phyloP scores from a whole-genome alignment of 2,113 vertebrate genomes.

The cattle (Bos taurus) region DNA sequence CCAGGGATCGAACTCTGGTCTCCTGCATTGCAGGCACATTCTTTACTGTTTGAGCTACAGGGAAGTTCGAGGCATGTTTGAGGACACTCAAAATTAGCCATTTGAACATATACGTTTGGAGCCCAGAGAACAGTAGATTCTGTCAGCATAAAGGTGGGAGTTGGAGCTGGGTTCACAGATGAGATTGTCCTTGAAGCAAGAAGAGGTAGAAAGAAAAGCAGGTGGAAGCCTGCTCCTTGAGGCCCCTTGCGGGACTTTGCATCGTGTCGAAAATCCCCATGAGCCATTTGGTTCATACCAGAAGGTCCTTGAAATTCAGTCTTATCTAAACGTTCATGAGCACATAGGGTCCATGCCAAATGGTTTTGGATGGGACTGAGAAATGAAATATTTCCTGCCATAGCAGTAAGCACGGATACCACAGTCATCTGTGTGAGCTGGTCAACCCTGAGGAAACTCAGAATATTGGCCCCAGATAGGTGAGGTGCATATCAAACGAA shows the following conservation, averaged over 20 bases:
- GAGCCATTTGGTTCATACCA: not conserved
- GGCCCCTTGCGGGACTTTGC: not conserved
- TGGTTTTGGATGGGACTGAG: not conserved
- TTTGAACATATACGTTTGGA: not conserved
- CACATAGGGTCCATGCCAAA: not conserved
- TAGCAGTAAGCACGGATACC: not conserved
- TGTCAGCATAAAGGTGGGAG: not conserved
- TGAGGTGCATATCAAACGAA: not conserved
- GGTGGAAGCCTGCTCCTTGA: not conserved
- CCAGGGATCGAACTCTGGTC: not conserved
- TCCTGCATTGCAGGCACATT: not conserved
- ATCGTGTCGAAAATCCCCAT: not conserved
- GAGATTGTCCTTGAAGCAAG: not conserved
- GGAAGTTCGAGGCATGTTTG: not conserved
- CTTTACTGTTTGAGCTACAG: not conserved
- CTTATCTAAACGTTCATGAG: not conserved
- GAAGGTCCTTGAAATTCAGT: not conserved
- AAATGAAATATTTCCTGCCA: not conserved
- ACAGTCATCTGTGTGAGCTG: not conserved
- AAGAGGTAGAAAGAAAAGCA: not conserved
- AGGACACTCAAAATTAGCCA: not conserved
- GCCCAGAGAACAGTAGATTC: not conserved
- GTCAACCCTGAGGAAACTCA: not conserved
- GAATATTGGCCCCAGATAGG: not conserved
- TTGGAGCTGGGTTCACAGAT: not conserved